phyloP scores from a whole-genome alignment of 2,888 invertebrate species.

The Caenorhabditis sp. region DNA sequence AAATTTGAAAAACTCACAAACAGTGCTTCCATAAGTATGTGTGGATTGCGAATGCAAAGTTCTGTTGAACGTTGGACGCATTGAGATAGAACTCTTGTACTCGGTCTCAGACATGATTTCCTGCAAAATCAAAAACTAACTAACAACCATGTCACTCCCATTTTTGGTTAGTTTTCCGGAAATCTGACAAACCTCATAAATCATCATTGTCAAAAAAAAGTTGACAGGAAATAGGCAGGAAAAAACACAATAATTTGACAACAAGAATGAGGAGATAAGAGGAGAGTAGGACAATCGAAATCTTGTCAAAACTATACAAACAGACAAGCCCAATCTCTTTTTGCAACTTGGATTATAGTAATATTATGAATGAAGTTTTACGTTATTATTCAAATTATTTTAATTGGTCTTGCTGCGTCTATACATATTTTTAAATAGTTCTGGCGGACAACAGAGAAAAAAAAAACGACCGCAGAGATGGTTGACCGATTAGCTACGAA shows the following conservation, averaged over 20 bases:
- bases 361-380: background rate
- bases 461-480: slow-evolving; percentile 19
- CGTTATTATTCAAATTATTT: background rate
- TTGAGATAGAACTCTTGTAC: slow-evolving; percentile 55
- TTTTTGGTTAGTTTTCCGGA: background rate
- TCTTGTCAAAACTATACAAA: background rate
- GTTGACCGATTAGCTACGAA: slow-evolving; percentile 40
- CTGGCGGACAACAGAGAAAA: background rate
- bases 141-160: background rate
- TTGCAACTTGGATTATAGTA: slow-evolving; percentile 2
- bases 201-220: background rate
- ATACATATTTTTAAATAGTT: background rate
- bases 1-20: slow-evolving; percentile 33
- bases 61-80: slow-evolving; percentile 61
- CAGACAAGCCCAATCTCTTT: background rate
- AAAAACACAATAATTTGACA: background rate
- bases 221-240: background rate
- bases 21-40: slow-evolving; percentile 46
- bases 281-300: background rate
- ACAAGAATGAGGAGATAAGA: background rate
- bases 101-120: slow-evolving; percentile 44
- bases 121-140: slow-evolving; percentile 8
- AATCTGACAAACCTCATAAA: background rate
- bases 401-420: background rate
- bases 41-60: slow-evolving; percentile 40